A percentile compares a stretch with the other conserved stretches of the same genome.
These are phyloP conservation scores for Regulus satrapa DNA, from an alignment of 2,113 vertebrate genomes.

Conservation along the genomic window DNA sequence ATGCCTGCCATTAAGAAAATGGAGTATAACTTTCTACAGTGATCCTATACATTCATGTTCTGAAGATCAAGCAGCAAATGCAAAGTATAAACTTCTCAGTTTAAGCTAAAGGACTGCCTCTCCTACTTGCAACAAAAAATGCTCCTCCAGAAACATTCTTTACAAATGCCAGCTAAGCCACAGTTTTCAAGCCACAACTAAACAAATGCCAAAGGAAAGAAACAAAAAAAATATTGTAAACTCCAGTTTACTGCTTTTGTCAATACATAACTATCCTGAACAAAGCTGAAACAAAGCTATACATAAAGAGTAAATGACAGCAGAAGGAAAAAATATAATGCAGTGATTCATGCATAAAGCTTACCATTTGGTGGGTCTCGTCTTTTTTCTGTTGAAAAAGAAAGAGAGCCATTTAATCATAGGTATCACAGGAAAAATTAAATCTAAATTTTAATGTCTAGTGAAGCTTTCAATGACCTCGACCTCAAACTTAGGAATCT, in stretches of 20 bases:
- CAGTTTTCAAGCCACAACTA: background rate
- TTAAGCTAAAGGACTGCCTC: background rate
- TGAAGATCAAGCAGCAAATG: background rate
- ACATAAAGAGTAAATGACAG: background rate
- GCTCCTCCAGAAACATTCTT: background rate
- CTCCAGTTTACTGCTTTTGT: background rate
- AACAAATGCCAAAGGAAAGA: background rate
- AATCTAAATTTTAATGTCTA: background rate
- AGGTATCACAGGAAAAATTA: background rate
- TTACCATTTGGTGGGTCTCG: constrained; percentile 71
- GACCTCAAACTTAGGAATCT: background rate
- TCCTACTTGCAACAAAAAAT: background rate
- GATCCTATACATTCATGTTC: background rate
- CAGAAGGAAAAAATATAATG: background rate
- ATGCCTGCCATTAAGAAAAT: background rate
- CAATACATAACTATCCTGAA: background rate
- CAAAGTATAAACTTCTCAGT: background rate
- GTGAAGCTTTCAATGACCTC: background rate
- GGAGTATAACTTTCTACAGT: background rate
- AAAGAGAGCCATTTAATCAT: background rate
- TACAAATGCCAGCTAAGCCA: background rate
- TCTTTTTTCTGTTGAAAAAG: constrained; percentile 67
- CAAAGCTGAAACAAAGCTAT: background rate
- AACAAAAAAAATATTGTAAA: background rate
- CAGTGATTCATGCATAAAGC: background rate